Evolutionary conservation across 2,888 invertebrate species (phyloP), one percentile per base, ranked within the genome.

Genomic region (Melanotus villosus): DNA sequence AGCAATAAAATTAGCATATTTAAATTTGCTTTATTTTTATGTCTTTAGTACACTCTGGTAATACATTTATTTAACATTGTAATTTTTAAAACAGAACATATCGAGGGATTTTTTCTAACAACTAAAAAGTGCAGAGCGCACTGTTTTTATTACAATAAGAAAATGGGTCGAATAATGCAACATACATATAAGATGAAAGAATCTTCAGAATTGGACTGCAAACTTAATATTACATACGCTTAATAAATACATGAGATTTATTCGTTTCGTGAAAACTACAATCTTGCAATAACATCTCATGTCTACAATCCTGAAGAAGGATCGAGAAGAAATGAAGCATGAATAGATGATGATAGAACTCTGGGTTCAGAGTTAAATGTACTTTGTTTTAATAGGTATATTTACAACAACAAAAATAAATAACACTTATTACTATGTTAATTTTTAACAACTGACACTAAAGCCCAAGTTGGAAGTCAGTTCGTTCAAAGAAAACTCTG

Each of bases 251-350:
- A 67, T 58, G 65, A 58, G 64, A 65, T 34, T 57, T 14, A 54
- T n/a, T 54, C 41, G 30, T 52, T 56, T 52, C 23, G 65, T 26
- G 34, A 57, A 41, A 47, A 45, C 45, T 16, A 47, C 45, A 45
- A 59, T 9, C 26, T 19, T 50, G 54, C 38, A 57, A 47, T 63
- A 16, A 41, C 73, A 76, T 73, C 73, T 76, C 76, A 19, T 68
- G 65, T 76, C 76, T 70, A 34, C 73, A 65, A 74, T 76, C 76
- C 75, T 56, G 50, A 65, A 59, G 19, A 54, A 71, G 75, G 76
- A 77, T 73, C 65, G 74, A 74, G 76, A 72, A 69, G 76, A 77
- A 76, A 76, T 74, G 73, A 59, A 60, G 52, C 18, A 52, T 47
- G 23, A 43, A 30, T 10, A 32, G 32, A 32, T 52, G 52, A 43